A percentile compares a stretch with the other conserved stretches of the same genome.
Evolutionary conservation across 2,797 vertebrate species (phyloP).

Genomic region (Alosa sapidissima): DNA sequence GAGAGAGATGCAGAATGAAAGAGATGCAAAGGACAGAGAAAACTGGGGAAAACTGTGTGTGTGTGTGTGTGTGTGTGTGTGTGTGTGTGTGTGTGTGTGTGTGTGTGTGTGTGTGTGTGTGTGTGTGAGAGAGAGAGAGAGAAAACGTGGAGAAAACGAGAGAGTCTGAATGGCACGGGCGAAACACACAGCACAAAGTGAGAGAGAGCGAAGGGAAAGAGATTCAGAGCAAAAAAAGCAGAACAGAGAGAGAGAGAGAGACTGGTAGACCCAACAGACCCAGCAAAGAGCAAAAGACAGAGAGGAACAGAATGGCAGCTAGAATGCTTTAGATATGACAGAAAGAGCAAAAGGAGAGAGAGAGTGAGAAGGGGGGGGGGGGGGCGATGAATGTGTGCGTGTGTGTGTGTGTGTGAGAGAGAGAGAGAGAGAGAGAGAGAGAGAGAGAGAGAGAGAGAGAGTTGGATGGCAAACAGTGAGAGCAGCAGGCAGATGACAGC

Average conservation of each 20-base stretch:
- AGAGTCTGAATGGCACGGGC: background rate
- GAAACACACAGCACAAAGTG: too few relatives aligned
- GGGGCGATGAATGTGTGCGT: background rate
- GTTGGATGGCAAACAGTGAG: background rate
- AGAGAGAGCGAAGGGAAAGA: background rate
- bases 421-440: background rate
- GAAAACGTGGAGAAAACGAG: background rate
- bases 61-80: background rate
- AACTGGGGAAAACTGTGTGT: background rate
- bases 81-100: background rate
- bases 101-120: background rate
- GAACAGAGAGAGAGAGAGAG: background rate
- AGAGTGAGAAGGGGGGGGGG: background rate
- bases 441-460: background rate
- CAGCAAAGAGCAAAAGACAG: background rate
- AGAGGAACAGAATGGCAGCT: background rate
- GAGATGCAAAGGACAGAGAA: background rate
- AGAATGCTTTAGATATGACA: background rate
- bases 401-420: background rate
- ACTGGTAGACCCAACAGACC: background rate
- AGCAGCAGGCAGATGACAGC: conserved; percentile 15
- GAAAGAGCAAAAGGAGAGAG: conserved; percentile 6
- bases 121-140: background rate
- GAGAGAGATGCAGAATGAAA: background rate
- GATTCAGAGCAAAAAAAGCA: background rate